A percentile compares a stretch with the other conserved stretches of the same genome.
phyloP scores from a whole-genome alignment of 2,888 invertebrate genomes.

The Atrina japonica region DNA sequence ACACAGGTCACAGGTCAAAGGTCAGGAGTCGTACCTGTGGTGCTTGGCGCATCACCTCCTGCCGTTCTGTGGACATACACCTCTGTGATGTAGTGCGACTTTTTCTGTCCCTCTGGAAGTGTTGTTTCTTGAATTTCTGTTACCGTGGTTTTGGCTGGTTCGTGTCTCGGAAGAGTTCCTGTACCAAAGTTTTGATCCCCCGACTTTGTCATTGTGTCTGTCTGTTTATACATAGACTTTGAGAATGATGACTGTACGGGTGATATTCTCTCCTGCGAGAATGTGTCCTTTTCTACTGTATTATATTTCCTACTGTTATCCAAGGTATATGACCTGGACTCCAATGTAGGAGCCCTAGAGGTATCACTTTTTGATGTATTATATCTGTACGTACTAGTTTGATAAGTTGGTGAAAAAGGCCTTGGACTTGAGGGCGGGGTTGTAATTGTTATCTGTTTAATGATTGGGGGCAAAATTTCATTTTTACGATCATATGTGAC shows the following conservation, averaged over 20 bases:
- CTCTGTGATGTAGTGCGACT: slow-evolving; percentile 75
- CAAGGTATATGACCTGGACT: not conserved
- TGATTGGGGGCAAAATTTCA: slow-evolving; percentile 36
- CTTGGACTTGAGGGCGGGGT: slow-evolving; percentile 42
- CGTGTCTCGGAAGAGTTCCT: slow-evolving; percentile 42
- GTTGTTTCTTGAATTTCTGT: slow-evolving; percentile 41
- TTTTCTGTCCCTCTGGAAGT: slow-evolving; percentile 50
- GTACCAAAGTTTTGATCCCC: slow-evolving; percentile 2
- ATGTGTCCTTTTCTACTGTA: slow-evolving; percentile 46
- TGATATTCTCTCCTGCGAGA: slow-evolving; percentile 3
- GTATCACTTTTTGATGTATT: slow-evolving; percentile 4
- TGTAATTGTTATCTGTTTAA: slow-evolving; percentile 41
- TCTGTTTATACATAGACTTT: slow-evolving; percentile 40
- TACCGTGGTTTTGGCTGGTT: slow-evolving; percentile 46
- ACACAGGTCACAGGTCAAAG: slow-evolving; percentile 31
- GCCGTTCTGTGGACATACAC: slow-evolving; percentile 69
- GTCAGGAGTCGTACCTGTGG: slow-evolving; percentile 38
- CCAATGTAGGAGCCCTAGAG: not conserved
- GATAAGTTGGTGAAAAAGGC: slow-evolving; percentile 40
- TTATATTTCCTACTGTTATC: slow-evolving; percentile 3
- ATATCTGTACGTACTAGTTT: slow-evolving; percentile 29
- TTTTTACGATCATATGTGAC: slow-evolving; percentile 56
- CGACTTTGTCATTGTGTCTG: too few relatives aligned
- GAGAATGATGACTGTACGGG: slow-evolving; percentile 44
- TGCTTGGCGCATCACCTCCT: slow-evolving; percentile 47